Base-by-base conservation (phyloP, 2,113 vertebrate genomes). In the Mustelus asterias region DNA sequence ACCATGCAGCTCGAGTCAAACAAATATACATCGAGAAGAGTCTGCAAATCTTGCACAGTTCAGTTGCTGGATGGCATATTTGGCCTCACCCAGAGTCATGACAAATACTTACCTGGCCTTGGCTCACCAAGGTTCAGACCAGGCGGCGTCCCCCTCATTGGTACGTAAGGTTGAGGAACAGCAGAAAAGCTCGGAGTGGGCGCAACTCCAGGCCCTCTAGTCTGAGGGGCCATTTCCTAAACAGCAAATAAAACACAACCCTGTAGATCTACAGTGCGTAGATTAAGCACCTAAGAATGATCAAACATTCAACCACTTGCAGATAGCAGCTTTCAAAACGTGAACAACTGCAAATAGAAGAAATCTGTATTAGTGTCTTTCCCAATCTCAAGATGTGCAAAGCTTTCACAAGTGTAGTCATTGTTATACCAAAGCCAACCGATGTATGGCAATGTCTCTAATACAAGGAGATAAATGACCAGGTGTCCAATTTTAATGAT, bases 41-140 rank as follows among this genome's bases (percentile, higher is more conserved):
- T 41, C 80, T 41, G 37, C 37, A 83, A 41, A 7, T 41, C 37
- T 83, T 83, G 37, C 18, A 3, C 16, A 22, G 37, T 37, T 83
- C 80, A 41, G 37, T 41, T 22, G 37, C 5, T 54, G 1, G 5
- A 22, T 6, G 5, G 4, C 37, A 5, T 18, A 72, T 26, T 29
- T 26, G 24, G 24, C 24, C 70, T 76, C 72, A 76, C 29, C 9
- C n/a, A 83, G 78, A 41, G 14, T 83, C 37, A 83, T 37, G 37
- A 1, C 14, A 83, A 83, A 60, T 90, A 90, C 58, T 33, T 65
- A 92, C 89, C 89, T 93, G 60, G 60, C 33, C 89, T 65, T 67
- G 89, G 60, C n/a, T 93, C 60, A n/a, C 58, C 89, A 93, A 93
- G 89, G 5, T 89, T 89, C 86, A 89, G 10, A 93, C 37, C 16